Evolutionary conservation across 1,140 invertebrate genomes (phyloP), one percentile per base, ranked within the genome.

Genomic region (Drosophila sucinea): DNA sequence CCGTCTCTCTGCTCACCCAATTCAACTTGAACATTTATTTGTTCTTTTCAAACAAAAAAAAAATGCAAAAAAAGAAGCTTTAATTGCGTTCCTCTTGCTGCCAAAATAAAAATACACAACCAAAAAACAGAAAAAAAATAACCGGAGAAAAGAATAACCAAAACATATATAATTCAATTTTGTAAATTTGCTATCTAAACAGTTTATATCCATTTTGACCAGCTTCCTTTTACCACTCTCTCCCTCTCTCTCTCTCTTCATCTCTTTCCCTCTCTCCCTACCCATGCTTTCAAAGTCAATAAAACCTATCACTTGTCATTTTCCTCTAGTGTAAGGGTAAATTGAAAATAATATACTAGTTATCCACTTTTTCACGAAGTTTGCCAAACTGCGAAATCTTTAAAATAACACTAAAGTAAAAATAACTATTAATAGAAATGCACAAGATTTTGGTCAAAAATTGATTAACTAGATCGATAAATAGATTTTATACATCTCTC

Each of bases 11-110:
- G 76, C 63, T 83, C 73, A 67, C 60, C 82, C 80, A 79, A 35
- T 82, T 83, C 56, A 76, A 83, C 67, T 75, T 76, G 75, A 82
- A 82, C 71, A 82, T 79, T 51, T 51, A 51, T 51, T 51, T 51
- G 44, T 51, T 25, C 44, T 51, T 51, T 51, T 62, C 29, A 29
- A 27, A 40, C 41, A 40, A 35, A 58, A 58, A 11, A 57, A 57
- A 8, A 35, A 38, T 33, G 17, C 32, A 58, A 35, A 58, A 33
- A 7, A 27, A 33, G 30, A 29, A 10, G 35, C 60, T 64, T 47
- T 25, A 47, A 64, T 47, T 47, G 41, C 32, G 41, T n/a, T 64
- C n/a, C 30, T 64, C 27, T 25, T 54, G 62, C 40, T 47, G 61
- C 38, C 47, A 63, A 54, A 64, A 32, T 51, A 17, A 47, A 6